Base-by-base conservation (phyloP, 2,888 invertebrate genomes). In the Apotomis turbidana region DNA sequence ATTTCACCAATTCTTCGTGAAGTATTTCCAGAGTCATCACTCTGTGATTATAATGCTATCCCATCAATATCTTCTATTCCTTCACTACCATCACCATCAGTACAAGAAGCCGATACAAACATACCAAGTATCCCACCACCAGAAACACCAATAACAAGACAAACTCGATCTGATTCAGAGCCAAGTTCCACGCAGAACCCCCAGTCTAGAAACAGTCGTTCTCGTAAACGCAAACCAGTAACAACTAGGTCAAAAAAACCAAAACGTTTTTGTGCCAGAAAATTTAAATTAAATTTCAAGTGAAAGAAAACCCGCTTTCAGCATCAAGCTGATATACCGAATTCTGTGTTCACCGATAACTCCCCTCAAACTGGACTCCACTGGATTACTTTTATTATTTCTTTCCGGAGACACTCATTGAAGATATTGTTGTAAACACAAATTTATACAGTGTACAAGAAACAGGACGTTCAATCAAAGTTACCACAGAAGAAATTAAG, bases 381-480 rank as follows among this genome's bases (percentile, higher is more conserved):
- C 57, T 57, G 10, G 27, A 57, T 36, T 57, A 57, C 36, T 57
- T 57, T 57, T 15, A 57, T 15, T 15, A 57, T 57, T 57, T 57
- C 15, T 57, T 57, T 36, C 57, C 36, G 10, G 10, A 10, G 8
- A 9, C 15, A 8, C 15, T 57, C 9, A 36, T 57, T 57, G 57
- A 57, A 10, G 57, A 57, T 3, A 57, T 57, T 15, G 27, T 10
- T 57, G 10, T 57, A 10, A 57, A 15, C 10, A 36, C 57, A 9
- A 57, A 57, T 27, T 10, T 57, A 36, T 57, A 57, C 12, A 57
- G 57, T 54, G 68, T 74, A 15, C 73, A 76, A 70, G 52, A 68
- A 68, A 71, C 68, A 59, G 76, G 73, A 15, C 74, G 49, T 59
- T 76, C 75, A 41, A 71, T 75, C 44, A 70, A 66, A 41, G 62